phyloP scores from a whole-genome alignment of 2,113 vertebrate genomes.

The Baryphthengus martii region DNA sequence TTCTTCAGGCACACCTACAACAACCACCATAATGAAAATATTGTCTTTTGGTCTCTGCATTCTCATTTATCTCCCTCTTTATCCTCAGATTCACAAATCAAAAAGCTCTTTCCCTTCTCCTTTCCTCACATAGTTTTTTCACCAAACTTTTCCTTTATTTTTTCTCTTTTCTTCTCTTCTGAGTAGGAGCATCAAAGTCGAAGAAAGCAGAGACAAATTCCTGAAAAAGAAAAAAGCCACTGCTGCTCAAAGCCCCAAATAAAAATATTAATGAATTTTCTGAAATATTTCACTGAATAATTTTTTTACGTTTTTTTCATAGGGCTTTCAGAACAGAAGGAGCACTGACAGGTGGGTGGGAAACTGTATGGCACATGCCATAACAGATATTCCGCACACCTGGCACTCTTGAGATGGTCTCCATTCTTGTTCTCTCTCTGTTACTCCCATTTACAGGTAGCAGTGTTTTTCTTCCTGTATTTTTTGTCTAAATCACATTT shows the following conservation, averaged over 20 bases:
- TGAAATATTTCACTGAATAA: neutral
- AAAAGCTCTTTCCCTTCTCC: neutral
- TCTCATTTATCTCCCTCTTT: neutral
- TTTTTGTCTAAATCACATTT: neutral
- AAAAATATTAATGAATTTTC: neutral
- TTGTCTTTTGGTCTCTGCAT: neutral
- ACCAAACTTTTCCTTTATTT: neutral
- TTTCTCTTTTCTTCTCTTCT: neutral
- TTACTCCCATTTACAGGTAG: neutral
- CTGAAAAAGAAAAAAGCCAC: neutral
- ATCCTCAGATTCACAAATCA: neutral
- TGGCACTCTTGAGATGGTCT: neutral
- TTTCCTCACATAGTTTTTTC: no score
- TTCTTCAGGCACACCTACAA: neutral
- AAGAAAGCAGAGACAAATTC: neutral
- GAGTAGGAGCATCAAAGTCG: neutral
- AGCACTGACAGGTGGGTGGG: neutral
- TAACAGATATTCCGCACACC: no score
- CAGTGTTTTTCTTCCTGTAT: neutral
- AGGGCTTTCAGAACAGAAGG: neutral
- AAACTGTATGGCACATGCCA: neutral
- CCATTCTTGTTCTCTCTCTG: neutral
- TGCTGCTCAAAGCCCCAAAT: neutral
- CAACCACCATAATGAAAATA: neutral
- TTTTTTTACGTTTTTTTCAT: neutral